Conservation (phyloP, 1,140 invertebrate species). For the Latrodectus geometricus region DNA sequence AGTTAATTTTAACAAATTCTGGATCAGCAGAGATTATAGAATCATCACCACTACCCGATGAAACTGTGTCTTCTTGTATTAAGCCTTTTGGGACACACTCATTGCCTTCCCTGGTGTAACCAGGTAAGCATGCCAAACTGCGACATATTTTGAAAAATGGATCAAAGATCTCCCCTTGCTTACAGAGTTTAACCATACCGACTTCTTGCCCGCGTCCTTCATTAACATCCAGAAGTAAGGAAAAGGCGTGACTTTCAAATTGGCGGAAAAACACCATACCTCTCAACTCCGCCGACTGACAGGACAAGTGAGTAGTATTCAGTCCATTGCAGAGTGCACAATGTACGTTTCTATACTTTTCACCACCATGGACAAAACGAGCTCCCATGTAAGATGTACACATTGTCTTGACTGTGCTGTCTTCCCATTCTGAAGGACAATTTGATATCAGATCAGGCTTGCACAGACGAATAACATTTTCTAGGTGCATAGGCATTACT, state of each 20-base stretch:
- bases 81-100: conserved; percentile 14
- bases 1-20: neutral
- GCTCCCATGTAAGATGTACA: conserved; percentile 54
- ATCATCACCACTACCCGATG: conserved; percentile 9
- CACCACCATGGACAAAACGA: conserved; percentile 11
- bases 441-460: conserved; percentile 12
- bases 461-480: conserved; percentile 44
- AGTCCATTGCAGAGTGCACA: conserved; percentile 74
- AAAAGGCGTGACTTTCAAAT: conserved; percentile 71
- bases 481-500: conserved; percentile 16
- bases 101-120: neutral
- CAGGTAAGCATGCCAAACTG: conserved; percentile 66
- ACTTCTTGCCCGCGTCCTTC: conserved; percentile 67
- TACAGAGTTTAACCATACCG: conserved; percentile 66
- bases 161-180: conserved; percentile 70
- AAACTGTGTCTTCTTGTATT: neutral
- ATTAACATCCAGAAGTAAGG: conserved; percentile 72
- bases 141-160: conserved; percentile 72
- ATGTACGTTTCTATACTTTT: conserved; percentile 72
- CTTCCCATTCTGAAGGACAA: conserved; percentile 16
- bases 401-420: conserved; percentile 14
- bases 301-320: conserved; percentile 68
- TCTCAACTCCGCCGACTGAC: conserved; percentile 64
- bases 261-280: conserved; percentile 64
- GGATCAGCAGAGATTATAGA: conserved; percentile 5